Evolutionary conservation across 2,797 vertebrate species (phyloP), one percentile per base, ranked within the genome.

Genomic region (Fistularia commersonii): DNA sequence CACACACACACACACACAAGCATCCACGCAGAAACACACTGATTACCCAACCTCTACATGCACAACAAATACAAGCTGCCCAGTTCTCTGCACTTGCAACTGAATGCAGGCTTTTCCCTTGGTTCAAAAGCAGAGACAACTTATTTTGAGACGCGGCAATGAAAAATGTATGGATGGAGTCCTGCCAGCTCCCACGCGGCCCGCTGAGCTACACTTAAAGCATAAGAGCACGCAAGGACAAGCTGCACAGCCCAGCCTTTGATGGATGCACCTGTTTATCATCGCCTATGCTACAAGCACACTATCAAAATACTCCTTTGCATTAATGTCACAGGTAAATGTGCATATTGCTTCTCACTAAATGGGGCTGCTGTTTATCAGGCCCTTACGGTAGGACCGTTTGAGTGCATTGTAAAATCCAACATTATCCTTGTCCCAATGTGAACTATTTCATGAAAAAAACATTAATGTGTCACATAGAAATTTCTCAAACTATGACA

Each of bases 101-200:
- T 62, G 68, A 59, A 63, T 61, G 64, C 62, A 51, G 63, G 59
- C 38, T 47, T 52, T 48, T 13, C 42, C 47, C 55, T 61, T 12
- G 0, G 49, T 61, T 41, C 23, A 57, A 74, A 14, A 48, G 61
- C 32, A 3, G 38, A 53, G 53, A 37, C 12, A 39, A 72, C 62
- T 80, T 84, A 82, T 84, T 81, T 84, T 80, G 61, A 84, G 81
- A 76, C 58, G 45, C 33, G 42, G 49, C 59, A 42, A 83, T 87
- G 60, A 87, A 86, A 86, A 77, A 87, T 86, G 77, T 38, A 88
- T 83, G 73, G 55, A 42, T 35, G 41, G 62, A 71, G 64, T 53
- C 47, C 60, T 63, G 68, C 72, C 57, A 50, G 55, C 67, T 77
- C 72, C 60, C 66, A 11, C 1, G 2, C 11, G 1, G 23, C 23